Evolutionary conservation across 2,888 invertebrate genomes (phyloP).

Genomic region (Chaetoderma sp.): DNA sequence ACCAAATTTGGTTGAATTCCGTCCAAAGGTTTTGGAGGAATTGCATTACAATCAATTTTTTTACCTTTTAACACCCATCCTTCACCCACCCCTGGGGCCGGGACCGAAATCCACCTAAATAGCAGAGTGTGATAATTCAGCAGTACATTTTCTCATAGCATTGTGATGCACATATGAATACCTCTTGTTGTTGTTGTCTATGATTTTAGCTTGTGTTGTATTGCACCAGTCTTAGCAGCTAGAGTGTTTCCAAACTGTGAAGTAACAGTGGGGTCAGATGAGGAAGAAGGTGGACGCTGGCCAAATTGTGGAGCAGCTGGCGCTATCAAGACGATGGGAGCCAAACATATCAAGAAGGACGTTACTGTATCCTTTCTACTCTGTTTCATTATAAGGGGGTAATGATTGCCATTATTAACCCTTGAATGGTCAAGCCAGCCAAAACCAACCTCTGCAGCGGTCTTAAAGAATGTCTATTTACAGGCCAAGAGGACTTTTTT

Average conservation of each 20-base stretch:
- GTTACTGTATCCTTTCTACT: constrained; percentile 65
- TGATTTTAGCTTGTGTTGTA: constrained; percentile 71
- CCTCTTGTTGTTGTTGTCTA: neutral
- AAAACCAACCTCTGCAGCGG: too few species aligned
- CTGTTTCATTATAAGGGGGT: neutral
- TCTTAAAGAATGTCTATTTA: too few species aligned
- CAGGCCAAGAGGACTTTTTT: too few species aligned
- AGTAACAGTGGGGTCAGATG: constrained; percentile 66
- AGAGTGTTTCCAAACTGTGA: constrained; percentile 67
- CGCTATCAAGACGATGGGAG: constrained; percentile 72
- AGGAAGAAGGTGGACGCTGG: constrained; percentile 61
- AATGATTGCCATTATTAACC: neutral
- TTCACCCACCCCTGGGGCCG: too few species aligned
- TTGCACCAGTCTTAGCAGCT: constrained; percentile 73
- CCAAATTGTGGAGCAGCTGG: constrained; percentile 72
- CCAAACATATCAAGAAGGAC: constrained; percentile 65
- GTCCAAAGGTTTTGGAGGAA: too few species aligned
- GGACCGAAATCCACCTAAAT: too few species aligned
- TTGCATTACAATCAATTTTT: too few species aligned
- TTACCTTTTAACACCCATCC: too few species aligned
- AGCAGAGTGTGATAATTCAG: neutral
- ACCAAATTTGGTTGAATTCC: too few species aligned
- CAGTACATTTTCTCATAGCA: neutral
- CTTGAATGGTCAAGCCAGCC: too few species aligned
- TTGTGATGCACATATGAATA: neutral